These are phyloP conservation scores for Sinocyclocheilus grahami DNA, from an alignment of 2,113 vertebrate species.

Conservation along the genomic window DNA sequence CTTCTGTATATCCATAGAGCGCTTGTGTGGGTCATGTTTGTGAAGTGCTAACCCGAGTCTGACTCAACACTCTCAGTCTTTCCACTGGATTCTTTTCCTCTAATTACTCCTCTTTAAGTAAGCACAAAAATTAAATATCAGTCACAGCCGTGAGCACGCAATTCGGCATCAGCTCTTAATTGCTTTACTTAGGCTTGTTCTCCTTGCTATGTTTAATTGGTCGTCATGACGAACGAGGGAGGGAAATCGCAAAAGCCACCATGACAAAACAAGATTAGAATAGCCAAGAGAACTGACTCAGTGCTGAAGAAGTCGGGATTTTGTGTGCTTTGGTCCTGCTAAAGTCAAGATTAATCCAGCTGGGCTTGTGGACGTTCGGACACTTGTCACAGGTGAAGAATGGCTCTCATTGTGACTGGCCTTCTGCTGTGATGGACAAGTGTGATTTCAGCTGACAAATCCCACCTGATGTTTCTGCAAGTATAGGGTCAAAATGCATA, in stretches of 20 bases:
- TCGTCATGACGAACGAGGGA: slow-evolving; percentile 74
- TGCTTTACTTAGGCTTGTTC: slow-evolving; percentile 64
- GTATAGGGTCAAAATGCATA: neutral
- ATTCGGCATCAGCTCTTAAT: slow-evolving; percentile 67
- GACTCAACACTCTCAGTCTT: slow-evolving; percentile 26
- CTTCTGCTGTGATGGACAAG: no score
- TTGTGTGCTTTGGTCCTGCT: no score
- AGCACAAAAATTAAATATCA: slow-evolving; percentile 38
- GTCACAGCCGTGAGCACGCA: slow-evolving; percentile 43
- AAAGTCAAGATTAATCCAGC: no score
- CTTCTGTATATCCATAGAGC: neutral
- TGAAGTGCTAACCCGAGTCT: no score
- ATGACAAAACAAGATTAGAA: slow-evolving; percentile 46
- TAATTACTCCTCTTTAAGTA: slow-evolving; percentile 42
- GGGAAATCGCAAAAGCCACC: slow-evolving; percentile 36
- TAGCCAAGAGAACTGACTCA: slow-evolving; percentile 44
- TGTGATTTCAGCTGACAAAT: neutral
- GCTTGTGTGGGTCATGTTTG: neutral
- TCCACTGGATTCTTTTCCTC: slow-evolving; percentile 43
- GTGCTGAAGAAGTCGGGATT: no score
- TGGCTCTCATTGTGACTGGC: no score
- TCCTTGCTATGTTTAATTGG: slow-evolving; percentile 72
- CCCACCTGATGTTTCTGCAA: neutral
- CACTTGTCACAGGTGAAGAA: no score
- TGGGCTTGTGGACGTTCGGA: no score